Evolutionary conservation across 2,888 invertebrate genomes (phyloP).

Genomic region (Galeruca laticollis): DNA sequence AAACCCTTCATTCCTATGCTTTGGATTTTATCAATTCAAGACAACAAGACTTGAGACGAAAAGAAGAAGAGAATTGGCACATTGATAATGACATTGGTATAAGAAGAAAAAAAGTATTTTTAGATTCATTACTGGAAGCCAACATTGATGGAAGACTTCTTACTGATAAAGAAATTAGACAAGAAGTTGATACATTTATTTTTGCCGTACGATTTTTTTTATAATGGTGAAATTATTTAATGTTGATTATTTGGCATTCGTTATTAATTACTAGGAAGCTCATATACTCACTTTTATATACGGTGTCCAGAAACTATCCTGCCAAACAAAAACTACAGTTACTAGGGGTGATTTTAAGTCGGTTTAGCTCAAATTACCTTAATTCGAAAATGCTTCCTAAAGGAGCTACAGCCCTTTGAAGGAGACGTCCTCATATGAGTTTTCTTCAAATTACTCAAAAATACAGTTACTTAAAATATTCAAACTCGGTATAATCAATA

Average conservation of each 20-base stretch:
- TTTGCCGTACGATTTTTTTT: conserved; percentile 70
- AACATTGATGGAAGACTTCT: conserved; percentile 73
- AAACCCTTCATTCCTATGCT: conserved; percentile 69
- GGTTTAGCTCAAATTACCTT: no score
- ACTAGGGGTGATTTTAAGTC: no score
- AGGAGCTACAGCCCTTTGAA: no score
- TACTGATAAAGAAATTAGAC: conserved; percentile 72
- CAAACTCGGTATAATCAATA: no score
- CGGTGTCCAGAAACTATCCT: no score
- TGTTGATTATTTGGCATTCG: neutral
- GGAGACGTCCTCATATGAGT: no score
- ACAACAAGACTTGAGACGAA: conserved; percentile 34
- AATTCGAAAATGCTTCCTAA: no score
- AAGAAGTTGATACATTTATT: conserved; percentile 82
- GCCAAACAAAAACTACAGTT: no score
- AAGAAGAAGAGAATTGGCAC: conserved; percentile 7
- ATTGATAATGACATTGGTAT: conserved; percentile 33
- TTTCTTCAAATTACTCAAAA: no score
- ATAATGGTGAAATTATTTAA: neutral
- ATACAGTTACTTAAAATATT: no score
- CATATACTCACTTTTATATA: no score
- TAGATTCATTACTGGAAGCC: conserved; percentile 73
- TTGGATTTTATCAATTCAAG: conserved; percentile 68
- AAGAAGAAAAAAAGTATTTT: conserved; percentile 75
- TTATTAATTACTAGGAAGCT: no score